Evolutionary conservation across 2,888 invertebrate genomes (phyloP), one percentile per base, ranked within the genome.

Genomic region (Linnaemya vulpina): DNA sequence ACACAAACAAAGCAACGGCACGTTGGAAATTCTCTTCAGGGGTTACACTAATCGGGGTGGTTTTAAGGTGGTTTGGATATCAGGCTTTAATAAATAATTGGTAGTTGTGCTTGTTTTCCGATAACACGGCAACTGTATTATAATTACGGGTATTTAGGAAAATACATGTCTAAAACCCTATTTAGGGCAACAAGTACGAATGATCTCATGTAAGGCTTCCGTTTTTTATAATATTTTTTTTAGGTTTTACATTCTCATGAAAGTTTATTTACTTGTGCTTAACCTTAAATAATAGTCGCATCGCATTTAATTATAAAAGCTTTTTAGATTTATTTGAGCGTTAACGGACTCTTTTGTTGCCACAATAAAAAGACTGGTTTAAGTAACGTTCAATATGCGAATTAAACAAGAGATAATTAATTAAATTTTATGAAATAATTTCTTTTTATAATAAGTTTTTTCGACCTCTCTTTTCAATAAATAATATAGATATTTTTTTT

Each of bases 101-200:
- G 11, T 10, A 65, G 35, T 43, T 62, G 49, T 46, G 13, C 20
- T 62, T 10, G 10, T 13, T 49, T 15, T 53, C n/a, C n/a, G 74
- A 58, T 65, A 74, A 75, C 70, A 75, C 62, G 70, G 49, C 53
- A 80, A 70, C 17, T 75, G 46, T 76, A 63, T 82, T 58, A 74
- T 73, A 82, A 82, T 70, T 76, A 11, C 40, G 40, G 13, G 40
- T 40, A 58, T 80, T 73, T 51, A 67, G 38, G 17, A 38, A 60
- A 73, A 62, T 70, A 81, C 77, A 74, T 81, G 74, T 74, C 49
- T 81, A 58, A 77, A 70, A 81, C 77, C 63, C 70, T 78, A 74
- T 85, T 78, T 70, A 49, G 74, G 81, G 74, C 77, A 85, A 81
- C 81, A 81, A 78, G 77, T 81, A 63, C 8, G 4, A 17, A 30